These are phyloP conservation scores for Microtus pennsylvanicus DNA, from an alignment of 2,113 vertebrate species.

Conservation along the genomic window DNA sequence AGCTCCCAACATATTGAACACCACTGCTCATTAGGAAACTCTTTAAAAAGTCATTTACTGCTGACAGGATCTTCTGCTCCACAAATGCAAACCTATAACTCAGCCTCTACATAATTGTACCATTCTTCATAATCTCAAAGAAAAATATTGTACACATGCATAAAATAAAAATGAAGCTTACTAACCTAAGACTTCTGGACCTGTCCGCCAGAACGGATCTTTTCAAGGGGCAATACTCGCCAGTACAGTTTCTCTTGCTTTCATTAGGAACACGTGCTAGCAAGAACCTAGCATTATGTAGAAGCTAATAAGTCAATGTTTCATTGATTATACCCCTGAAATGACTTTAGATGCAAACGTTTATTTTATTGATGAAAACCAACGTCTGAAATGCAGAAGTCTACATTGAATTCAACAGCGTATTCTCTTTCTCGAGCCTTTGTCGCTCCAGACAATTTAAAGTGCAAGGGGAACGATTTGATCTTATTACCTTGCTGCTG, in stretches of 20 bases:
- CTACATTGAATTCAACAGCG: slow-evolving; percentile 51
- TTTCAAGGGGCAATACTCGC: slow-evolving; percentile 35
- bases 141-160: slow-evolving; percentile 42
- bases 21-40: slow-evolving; percentile 76
- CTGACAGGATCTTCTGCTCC: slow-evolving; percentile 64
- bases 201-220: slow-evolving; percentile 18
- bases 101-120: slow-evolving; percentile 61
- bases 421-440: not conserved
- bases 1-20: slow-evolving; percentile 69
- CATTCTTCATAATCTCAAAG: slow-evolving; percentile 69
- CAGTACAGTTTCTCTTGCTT: slow-evolving; percentile 60
- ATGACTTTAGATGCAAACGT: slow-evolving; percentile 11
- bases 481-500: slow-evolving; percentile 44
- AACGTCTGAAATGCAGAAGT: slow-evolving; percentile 4
- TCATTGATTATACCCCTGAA: not conserved
- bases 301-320: slow-evolving; percentile 25
- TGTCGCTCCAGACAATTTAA: slow-evolving; percentile 49
- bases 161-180: slow-evolving; percentile 29
- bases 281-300: slow-evolving; percentile 11
- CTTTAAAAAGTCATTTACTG: slow-evolving; percentile 80
- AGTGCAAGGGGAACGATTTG: slow-evolving; percentile 48
- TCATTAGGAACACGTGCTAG: slow-evolving; percentile 18
- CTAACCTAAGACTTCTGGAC: slow-evolving; percentile 11
- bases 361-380: slow-evolving; percentile 61
- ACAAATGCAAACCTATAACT: slow-evolving; percentile 73